Evolutionary conservation across 1,140 invertebrate species (phyloP).

Genomic region (Chrysoperla carnea): DNA sequence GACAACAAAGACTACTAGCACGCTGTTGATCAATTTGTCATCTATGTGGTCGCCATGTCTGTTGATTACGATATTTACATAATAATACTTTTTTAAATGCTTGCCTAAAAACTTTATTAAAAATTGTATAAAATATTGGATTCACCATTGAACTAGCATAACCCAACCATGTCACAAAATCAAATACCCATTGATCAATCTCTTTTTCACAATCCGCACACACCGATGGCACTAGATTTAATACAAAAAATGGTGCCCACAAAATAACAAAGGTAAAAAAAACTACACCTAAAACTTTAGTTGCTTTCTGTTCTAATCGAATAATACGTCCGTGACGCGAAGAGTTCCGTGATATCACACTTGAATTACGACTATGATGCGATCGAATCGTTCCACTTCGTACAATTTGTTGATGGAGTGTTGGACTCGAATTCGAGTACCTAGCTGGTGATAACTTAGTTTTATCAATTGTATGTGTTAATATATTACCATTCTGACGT

Average conservation of each 20-base stretch:
- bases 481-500: conserved; percentile 13
- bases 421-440: conserved; percentile 13
- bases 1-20: no score
- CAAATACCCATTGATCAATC: conserved; percentile 60
- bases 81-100: conserved; percentile 78
- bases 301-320: conserved; percentile 77
- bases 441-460: neutral
- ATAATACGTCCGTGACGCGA: conserved; percentile 66
- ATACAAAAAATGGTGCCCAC: conserved; percentile 86
- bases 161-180: conserved; percentile 78
- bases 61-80: conserved; percentile 46
- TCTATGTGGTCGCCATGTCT: conserved; percentile 31
- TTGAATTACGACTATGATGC: conserved; percentile 56
- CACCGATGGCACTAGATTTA: conserved; percentile 64
- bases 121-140: conserved; percentile 87
- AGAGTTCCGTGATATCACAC: conserved; percentile 59
- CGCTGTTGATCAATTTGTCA: conserved; percentile 11
- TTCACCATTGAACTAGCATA: conserved; percentile 89
- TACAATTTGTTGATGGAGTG: conserved; percentile 17
- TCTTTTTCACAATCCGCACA: conserved; percentile 58
- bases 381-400: conserved; percentile 28
- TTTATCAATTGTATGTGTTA: conserved; percentile 2
- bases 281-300: conserved; percentile 83
- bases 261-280: conserved; percentile 87
- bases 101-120: conserved; percentile 83